These are phyloP conservation scores for Acholoe squamosa DNA, from an alignment of 2,888 invertebrate species.

Conservation along the genomic window DNA sequence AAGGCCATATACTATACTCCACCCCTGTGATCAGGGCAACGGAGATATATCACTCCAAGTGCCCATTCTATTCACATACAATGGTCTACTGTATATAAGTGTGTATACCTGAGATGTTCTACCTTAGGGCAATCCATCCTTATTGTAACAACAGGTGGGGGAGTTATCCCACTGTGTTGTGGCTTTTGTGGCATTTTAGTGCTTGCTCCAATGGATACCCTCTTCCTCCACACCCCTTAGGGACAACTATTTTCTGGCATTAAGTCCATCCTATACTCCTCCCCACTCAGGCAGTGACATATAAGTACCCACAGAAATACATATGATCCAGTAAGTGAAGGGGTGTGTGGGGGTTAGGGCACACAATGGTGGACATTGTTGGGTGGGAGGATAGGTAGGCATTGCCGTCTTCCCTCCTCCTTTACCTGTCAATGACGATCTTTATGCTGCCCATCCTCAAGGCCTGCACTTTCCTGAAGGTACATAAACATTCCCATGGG, in stretches of 20 bases:
- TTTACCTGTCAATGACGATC: too few species aligned
- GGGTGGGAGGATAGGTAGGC: too few species aligned
- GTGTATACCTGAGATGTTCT: neutral
- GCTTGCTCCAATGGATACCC: neutral
- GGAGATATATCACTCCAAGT: neutral
- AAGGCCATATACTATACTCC: neutral
- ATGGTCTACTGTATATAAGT: neutral
- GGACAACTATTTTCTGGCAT: neutral
- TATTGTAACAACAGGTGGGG: too few species aligned
- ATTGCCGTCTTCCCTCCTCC: too few species aligned
- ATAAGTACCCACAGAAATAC: too few species aligned
- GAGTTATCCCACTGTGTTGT: neutral
- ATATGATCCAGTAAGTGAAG: too few species aligned
- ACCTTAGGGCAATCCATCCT: too few species aligned
- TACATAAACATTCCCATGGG: too few species aligned
- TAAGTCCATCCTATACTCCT: too few species aligned
- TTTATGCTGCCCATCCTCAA: too few species aligned
- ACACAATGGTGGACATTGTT: neutral
- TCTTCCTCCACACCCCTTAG: neutral
- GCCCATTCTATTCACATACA: neutral
- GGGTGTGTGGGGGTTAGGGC: neutral
- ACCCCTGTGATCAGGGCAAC: neutral
- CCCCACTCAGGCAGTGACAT: too few species aligned
- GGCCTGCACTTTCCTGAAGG: too few species aligned
- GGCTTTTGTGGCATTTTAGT: constrained; percentile 2